Evolutionary conservation across 2,888 invertebrate species (phyloP), one percentile per base, ranked within the genome.

Genomic region (Synanthedon formicaeformis): DNA sequence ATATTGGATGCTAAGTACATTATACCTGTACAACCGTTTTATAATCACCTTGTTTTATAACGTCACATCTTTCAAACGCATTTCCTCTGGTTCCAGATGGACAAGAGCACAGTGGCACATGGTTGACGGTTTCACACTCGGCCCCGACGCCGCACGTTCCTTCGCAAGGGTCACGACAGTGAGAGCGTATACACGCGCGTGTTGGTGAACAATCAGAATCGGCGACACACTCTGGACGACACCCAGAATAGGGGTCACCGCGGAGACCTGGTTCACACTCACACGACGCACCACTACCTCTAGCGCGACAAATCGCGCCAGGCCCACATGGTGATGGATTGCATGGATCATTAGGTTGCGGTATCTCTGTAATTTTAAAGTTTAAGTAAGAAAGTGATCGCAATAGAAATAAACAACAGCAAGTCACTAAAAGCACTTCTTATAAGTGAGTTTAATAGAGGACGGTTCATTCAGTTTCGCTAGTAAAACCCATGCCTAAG

Each of bases 161-260:
- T 53, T 91, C 88, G 69, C 95, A 95, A 45, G 96, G 96, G 78
- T 96, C 94, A 56, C 91, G 89, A 68, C 96, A 97, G 71, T 93
- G 93, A 60, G 94, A 94, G 45, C 91, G 91, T 65, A 93, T 92
- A 69, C 96, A 96, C 1, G 94, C 92, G 62, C 92, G 91, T 59
- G 94, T 91, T 54, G 93, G 90, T 0, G 94, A 90, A 77, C 96
- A 97, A 64, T 96, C 96, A n/a, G 93, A 92, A 69, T 96, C 96
- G 53, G 94, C 92, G 3, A 96, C 88, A 75, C 96, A 96, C 76
- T 96, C 96, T 0, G 96, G 96, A 59, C 93, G 89, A 67, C 94
- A 94, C 49, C 90, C 91, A 57, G 92, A 90, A 70, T 93, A 92
- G 0, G 94, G 94, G 75, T 93, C 93, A 18, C 94, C 94, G 58